Percentiles rank a stretch among this genome's conserved stretches.
These are phyloP conservation scores for Novumbra hubbsi DNA, from an alignment of 2,797 vertebrate genomes.

Conservation along the genomic window DNA sequence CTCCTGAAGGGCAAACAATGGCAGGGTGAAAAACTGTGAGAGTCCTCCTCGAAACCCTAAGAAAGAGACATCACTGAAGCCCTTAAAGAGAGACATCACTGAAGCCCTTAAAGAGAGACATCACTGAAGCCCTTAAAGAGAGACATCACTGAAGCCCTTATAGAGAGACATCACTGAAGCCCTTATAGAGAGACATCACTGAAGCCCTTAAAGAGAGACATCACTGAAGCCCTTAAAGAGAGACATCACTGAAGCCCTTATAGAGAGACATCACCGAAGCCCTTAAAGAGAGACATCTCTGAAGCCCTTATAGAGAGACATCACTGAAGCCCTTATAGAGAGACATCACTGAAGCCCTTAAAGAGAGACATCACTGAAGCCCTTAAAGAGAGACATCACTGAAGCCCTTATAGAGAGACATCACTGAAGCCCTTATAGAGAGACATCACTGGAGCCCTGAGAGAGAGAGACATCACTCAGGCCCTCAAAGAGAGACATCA, in stretches of 20 bases:
- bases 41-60: not conserved
- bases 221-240: not conserved
- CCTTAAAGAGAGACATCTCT: slow-evolving; percentile 2
- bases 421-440: not conserved
- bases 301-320: slow-evolving; percentile 5
- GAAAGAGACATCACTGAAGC: not conserved
- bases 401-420: not conserved
- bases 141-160: no score
- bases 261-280: slow-evolving; percentile 39
- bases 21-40: slow-evolving; percentile 25
- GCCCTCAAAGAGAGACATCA: no score
- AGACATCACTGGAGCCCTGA: no score
- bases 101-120: slow-evolving; percentile 4
- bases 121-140: slow-evolving; percentile 18
- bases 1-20: slow-evolving; percentile 8
- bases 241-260: not conserved
- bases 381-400: not conserved
- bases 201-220: slow-evolving; percentile 18
- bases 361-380: no score
- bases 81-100: slow-evolving; percentile 29
- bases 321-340: no score
- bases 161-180: no score
- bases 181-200: not conserved
- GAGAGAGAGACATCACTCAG: slow-evolving; percentile 18
- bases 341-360: no score